These are phyloP conservation scores for Dryas iulia DNA, from an alignment of 1,140 invertebrate genomes.

Conservation along the genomic window DNA sequence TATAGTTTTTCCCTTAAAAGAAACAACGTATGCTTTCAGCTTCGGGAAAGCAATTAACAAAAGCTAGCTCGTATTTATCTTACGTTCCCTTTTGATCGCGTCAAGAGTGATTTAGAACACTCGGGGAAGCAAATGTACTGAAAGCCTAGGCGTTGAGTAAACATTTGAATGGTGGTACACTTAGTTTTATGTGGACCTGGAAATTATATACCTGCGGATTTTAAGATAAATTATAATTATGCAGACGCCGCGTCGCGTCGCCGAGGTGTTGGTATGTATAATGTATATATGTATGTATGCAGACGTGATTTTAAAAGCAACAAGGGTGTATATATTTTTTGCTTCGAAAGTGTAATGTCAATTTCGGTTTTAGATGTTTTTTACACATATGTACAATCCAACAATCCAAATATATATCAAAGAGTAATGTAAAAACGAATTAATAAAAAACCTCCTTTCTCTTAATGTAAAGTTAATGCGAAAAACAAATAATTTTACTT, in stretches of 20 bases:
- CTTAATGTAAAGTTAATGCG: too few relatives aligned
- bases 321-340: too few relatives aligned
- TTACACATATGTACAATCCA: too few relatives aligned
- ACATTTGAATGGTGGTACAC: background rate
- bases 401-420: too few relatives aligned
- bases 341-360: too few relatives aligned
- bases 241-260: background rate
- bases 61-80: background rate
- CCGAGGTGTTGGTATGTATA: background rate
- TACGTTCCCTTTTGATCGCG: background rate
- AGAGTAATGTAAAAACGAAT: too few relatives aligned
- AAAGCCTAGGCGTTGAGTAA: background rate
- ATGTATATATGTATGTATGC: too few relatives aligned
- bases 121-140: background rate
- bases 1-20: background rate
- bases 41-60: background rate
- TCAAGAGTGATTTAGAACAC: slow-evolving; percentile 8
- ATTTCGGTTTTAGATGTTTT: too few relatives aligned
- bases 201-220: background rate
- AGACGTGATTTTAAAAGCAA: too few relatives aligned
- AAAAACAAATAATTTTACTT: too few relatives aligned
- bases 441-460: too few relatives aligned
- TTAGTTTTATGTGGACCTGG: background rate
- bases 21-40: background rate
- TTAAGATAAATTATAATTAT: background rate